phyloP scores from a whole-genome alignment of 2,113 vertebrate species.

The Xiphorhynchus elegans region DNA sequence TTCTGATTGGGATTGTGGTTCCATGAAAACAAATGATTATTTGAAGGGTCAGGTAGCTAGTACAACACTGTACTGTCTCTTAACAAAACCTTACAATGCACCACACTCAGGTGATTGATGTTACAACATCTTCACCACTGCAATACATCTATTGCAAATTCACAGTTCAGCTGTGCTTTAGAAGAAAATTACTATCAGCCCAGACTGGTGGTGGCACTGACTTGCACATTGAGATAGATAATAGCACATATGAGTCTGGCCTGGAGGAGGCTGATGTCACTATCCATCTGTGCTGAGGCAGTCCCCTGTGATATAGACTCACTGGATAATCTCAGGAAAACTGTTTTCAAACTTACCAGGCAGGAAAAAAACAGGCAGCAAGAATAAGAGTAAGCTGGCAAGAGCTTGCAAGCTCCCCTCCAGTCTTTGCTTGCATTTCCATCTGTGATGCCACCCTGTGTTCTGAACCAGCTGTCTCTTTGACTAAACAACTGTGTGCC shows the following conservation, averaged over 20 bases:
- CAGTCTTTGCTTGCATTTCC: background rate
- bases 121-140: background rate
- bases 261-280: background rate
- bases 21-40: background rate
- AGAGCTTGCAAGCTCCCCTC: background rate
- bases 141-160: background rate
- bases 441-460: background rate
- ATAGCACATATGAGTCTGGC: background rate
- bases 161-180: background rate
- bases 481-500: background rate
- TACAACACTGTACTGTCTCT: background rate
- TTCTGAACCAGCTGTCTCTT: background rate
- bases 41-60: background rate
- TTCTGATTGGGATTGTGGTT: background rate
- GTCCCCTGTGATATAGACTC: background rate
- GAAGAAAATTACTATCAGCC: background rate
- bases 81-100: background rate
- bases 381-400: background rate
- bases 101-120: background rate
- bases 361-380: background rate
- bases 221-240: background rate
- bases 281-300: background rate
- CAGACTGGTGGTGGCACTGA: background rate
- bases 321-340: background rate
- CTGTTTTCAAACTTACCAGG: background rate